Base-by-base conservation (phyloP, 2,113 vertebrate genomes). In the Ictalurus furcatus region DNA sequence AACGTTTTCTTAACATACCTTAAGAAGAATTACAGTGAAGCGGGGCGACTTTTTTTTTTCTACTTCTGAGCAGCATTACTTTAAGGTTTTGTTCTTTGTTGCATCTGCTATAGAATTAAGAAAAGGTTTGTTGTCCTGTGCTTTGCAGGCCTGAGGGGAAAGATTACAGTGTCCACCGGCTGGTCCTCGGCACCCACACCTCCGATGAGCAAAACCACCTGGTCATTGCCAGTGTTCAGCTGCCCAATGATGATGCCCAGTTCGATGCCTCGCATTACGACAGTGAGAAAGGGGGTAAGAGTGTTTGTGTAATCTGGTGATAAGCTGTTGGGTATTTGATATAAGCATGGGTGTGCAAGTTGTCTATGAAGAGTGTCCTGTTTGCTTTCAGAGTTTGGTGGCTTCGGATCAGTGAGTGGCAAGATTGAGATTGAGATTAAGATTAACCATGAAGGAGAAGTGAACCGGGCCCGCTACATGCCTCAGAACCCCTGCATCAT, bases 391-490 rank as follows among this genome's bases (percentile, higher is more conserved):
- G 98, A 99, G 90, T 99, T 99, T 94, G 98, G 98, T 92, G 98
- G 98, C 63, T 99, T 99, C 95, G 98, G 98, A 14, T 99, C 98
- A 9, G 98, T 99, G 0, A 99, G 98, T 92, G 98, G 98, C 1
- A 99, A 99, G 92, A 99, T 99, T 89, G 98, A 99, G 89, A 99
- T 99, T 88, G 98, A 99, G 91, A 99, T 99, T 92, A 99, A 99
- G 95, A 99, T 99, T 85, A 99, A 99, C 92, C 98, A 99, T 0
- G 98, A 99, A 94, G 98, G 98, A 85, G 98, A 99, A 93, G 98
- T 99, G 90, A 99, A 99, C 94, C 93, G 98, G 93, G 98, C 98
- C 0, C 97, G 98, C 25, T 99, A 99, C 92, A 99, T 99, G 98
- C 98, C 98, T 1, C 98, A 99, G 94, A 99, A 99, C 91, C 98